Evolutionary conservation across 2,888 invertebrate species (phyloP), one percentile per base, ranked within the genome.

Genomic region (Rhagophthalmus giganteus): DNA sequence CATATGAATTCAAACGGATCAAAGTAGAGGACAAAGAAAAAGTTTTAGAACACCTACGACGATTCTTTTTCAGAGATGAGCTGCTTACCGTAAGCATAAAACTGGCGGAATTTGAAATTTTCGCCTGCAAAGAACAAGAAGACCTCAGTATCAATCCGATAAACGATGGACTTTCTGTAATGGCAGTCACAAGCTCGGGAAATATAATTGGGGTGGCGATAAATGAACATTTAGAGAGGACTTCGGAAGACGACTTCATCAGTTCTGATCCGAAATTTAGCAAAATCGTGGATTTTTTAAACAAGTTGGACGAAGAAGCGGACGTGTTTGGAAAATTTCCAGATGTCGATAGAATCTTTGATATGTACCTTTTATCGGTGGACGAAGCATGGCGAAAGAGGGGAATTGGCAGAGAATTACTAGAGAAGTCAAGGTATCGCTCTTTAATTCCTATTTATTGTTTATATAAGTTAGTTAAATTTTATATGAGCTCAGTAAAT

Each of bases 61-160:
- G 79, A 49, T 86, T 82, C 69, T 87, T 87, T 79, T 87, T 86
- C 76, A 80, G 79, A 20, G 87, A 87, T 62, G 87, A 87, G 63
- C 87, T 87, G 0, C 76, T 87, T 59, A 87, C 87, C 72, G 71
- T 79, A 5, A 79, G 78, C 31, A 78, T 86, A 26, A 76, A 81
- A 46, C 72, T 87, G 1, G 75, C 86, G 52, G 83, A 83, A 48
- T 80, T 79, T 0, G 80, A 81, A 10, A 77, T 80, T 30, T 79
- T 79, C 8, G 77, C 81, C 4, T 86, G 86, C 65, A 41, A 70
- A 1, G 85, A 86, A 59, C 70, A 87, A 12, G 87, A 87, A 58
- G 79, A 80, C 1, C 86, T 82, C 67, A 83, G 84, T 55, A 66
- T 70, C 2, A 72, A 79, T 12, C 76, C 81, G 0, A 63, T 87